Base-by-base conservation (phyloP, 2,888 invertebrate species). In the Megamerina dolium region DNA sequence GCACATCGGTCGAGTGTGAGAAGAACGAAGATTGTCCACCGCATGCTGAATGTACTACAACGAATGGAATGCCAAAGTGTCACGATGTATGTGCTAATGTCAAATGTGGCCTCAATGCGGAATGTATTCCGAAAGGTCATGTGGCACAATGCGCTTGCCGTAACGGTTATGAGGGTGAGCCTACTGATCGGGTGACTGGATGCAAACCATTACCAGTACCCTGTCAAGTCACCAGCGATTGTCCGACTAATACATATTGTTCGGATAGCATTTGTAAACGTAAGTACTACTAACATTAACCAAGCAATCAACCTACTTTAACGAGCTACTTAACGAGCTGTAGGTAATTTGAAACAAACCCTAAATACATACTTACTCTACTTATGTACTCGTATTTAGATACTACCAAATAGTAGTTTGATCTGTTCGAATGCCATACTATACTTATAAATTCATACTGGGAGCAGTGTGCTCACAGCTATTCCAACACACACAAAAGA, bases 71-170 rank as follows among this genome's bases (percentile, higher is more conserved):
- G 38, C 81, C 85, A 32, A 90, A 89, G 73, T 92, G 91, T 68
- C 82, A 80, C 68, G 84, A 87, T 73, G 87, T 85, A 21, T 92
- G 92, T 66, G 83, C 87, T 58, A 79, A 78, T 54, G 76, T 81
- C 1, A 75, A 76, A 49, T 93, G 93, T 72, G 90, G 89, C 42
- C 77, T 80, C 3, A 92, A 92, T 69, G 79, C 92, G 20, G 88
- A 90, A 63, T 93, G 93, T 67, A 66, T 80, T 45, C 82, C 88
- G 46, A 74, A 77, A 43, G 80, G 85, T 59, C 92, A 92, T 67
- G 75, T 75, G 27, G 85, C 83, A 12, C 78, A 81, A 56, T 93
- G 93, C 63, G 80, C 81, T 57, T 92, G 92, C 66, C 80, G 82
- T 58, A 66, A 74, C 52, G 90, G 87, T 41, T 92, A 85, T 62